Conservation (phyloP, 2,113 vertebrate species). For the Pteruthius melanotis region DNA sequence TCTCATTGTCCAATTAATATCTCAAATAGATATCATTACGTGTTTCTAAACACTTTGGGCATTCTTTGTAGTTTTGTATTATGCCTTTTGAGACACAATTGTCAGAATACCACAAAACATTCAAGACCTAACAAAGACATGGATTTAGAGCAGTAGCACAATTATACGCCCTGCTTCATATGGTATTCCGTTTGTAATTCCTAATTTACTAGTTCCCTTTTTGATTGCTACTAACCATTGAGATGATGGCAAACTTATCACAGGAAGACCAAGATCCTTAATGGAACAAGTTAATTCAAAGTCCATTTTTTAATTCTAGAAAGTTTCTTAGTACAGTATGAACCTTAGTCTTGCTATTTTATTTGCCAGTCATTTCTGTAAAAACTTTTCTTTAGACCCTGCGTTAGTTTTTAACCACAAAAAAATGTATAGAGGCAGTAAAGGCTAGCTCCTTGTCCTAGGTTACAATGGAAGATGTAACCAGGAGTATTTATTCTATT, state of each 20-base stretch:
- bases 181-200: not conserved
- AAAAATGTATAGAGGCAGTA: not conserved
- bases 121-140: not conserved
- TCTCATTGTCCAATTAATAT: not conserved
- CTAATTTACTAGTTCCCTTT: not conserved
- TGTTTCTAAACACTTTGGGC: not conserved
- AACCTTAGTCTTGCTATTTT: not conserved
- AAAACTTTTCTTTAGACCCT: not conserved
- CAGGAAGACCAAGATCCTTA: not conserved
- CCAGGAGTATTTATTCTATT: no score
- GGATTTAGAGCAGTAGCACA: not conserved
- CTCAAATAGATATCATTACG: not conserved
- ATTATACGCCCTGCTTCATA: not conserved
- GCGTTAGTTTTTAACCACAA: not conserved
- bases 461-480: no score
- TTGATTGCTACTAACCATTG: not conserved
- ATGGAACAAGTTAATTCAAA: not conserved
- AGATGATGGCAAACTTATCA: not conserved
- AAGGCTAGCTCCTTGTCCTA: not conserved
- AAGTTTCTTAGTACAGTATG: not conserved
- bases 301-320: not conserved
- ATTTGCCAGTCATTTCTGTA: not conserved
- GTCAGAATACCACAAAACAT: not conserved
- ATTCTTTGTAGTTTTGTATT: not conserved
- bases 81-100: not conserved